Conservation (phyloP, 2,888 invertebrate species). For the Polydrusus cervinus region DNA sequence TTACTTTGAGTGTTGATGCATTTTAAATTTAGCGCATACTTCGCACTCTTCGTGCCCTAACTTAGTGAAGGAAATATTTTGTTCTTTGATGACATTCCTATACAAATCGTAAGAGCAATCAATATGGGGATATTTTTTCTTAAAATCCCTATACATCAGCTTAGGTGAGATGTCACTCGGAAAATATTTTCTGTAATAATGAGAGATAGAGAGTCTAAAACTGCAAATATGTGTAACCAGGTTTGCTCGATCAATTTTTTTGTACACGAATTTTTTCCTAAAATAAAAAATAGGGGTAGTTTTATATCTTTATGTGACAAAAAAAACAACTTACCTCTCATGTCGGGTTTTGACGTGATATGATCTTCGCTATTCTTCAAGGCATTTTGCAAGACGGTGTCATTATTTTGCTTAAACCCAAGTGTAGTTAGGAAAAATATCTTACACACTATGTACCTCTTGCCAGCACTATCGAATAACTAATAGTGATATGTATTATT, state of each 20-base stretch:
- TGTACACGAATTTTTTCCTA: not conserved
- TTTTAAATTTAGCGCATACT: constrained; percentile 39
- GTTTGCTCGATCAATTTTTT: constrained; percentile 4
- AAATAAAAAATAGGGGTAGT: constrained; percentile 17
- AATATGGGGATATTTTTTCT: constrained; percentile 38
- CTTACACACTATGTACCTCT: no score
- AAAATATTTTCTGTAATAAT: constrained; percentile 45
- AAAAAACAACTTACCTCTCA: not conserved
- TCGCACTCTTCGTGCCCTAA: constrained; percentile 54
- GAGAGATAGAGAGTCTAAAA: constrained; percentile 10
- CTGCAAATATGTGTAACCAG: constrained; percentile 13
- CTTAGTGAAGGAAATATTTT: constrained; percentile 53
- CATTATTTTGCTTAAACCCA: no score
- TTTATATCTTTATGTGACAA: not conserved
- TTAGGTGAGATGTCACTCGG: constrained; percentile 51
- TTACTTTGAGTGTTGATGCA: no score
- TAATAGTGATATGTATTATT: no score
- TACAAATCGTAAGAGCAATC: constrained; percentile 53
- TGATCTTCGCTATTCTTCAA: no score
- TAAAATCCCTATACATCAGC: constrained; percentile 50
- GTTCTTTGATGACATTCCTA: constrained; percentile 35
- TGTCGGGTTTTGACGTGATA: no score
- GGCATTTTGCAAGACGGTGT: no score
- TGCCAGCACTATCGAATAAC: no score
- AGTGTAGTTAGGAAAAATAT: no score